Conservation (phyloP, 2,888 invertebrate genomes). For the Diploptera punctata region DNA sequence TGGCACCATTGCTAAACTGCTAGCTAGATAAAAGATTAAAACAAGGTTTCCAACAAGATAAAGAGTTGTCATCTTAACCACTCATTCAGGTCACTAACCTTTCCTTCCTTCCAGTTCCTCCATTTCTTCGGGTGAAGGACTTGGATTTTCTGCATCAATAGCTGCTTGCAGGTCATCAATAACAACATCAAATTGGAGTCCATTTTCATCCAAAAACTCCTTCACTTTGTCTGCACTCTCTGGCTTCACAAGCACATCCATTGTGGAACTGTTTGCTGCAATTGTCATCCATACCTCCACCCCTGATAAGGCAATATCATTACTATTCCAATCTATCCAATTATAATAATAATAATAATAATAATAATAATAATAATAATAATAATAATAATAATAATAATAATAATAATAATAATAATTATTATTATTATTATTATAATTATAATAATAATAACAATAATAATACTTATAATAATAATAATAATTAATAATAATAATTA, state of each 20-base stretch:
- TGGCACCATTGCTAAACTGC: background rate
- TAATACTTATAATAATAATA: background rate
- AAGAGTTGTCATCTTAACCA: no score
- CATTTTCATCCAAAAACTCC: conserved; percentile 65
- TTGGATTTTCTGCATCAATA: conserved; percentile 82
- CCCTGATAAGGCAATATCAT: conserved; percentile 33
- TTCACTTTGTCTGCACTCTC: conserved; percentile 69
- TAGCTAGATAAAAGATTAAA: background rate
- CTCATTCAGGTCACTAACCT: conserved; percentile 59
- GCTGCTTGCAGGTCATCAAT: conserved; percentile 80
- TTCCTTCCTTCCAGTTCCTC: conserved; percentile 69
- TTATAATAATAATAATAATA: background rate
- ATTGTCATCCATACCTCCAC: conserved; percentile 42
- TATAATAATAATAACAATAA: background rate
- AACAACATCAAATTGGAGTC: conserved; percentile 71
- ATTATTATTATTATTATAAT: background rate
- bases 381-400: background rate
- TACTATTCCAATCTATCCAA: no score
- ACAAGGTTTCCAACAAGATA: background rate
- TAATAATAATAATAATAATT: background rate
- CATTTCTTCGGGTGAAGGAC: conserved; percentile 68
- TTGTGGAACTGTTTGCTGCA: conserved; percentile 35
- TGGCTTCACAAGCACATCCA: conserved; percentile 71
- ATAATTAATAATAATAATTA: background rate
- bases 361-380: conserved; percentile 4